Percentiles rank a stretch among this genome's conserved stretches.
These are phyloP conservation scores for Aphelinus atriplicis DNA, from an alignment of 1,140 invertebrate genomes.

Conservation along the genomic window DNA sequence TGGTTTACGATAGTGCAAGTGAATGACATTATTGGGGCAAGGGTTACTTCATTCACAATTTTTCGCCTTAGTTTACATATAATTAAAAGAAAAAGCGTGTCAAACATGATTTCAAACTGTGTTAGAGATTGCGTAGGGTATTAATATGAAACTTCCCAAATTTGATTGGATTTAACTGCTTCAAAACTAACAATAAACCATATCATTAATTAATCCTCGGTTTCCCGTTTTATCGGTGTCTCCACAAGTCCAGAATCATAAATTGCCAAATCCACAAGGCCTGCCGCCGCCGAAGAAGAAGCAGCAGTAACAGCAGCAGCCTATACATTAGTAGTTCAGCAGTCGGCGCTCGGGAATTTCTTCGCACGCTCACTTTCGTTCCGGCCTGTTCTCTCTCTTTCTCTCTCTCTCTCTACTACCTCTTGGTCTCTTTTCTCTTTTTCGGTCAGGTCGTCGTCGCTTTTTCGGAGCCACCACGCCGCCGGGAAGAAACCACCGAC, in stretches of 20 bases:
- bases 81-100: no score
- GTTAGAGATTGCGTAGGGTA: no score
- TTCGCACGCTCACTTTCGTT: constrained; percentile 40
- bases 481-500: constrained; percentile 13
- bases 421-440: constrained; percentile 1
- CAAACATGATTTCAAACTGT: no score
- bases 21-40: no score
- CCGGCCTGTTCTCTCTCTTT: constrained; percentile 19
- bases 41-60: no score
- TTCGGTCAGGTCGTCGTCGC: constrained; percentile 19
- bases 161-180: no score
- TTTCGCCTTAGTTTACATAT: no score
- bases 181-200: no score
- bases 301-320: background rate
- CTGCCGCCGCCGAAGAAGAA: background rate
- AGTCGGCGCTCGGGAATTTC: constrained; percentile 23
- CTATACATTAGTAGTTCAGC: background rate
- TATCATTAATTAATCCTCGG: background rate
- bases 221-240: constrained; percentile 19
- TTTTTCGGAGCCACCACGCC: background rate
- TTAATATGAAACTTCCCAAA: no score
- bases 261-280: constrained; percentile 24
- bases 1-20: no score
- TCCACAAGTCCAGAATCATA: constrained; percentile 24
- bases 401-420: background rate